Evolutionary conservation across 1,140 invertebrate genomes (phyloP), one percentile per base, ranked within the genome.

Genomic region (Sinonovacula constricta): DNA sequence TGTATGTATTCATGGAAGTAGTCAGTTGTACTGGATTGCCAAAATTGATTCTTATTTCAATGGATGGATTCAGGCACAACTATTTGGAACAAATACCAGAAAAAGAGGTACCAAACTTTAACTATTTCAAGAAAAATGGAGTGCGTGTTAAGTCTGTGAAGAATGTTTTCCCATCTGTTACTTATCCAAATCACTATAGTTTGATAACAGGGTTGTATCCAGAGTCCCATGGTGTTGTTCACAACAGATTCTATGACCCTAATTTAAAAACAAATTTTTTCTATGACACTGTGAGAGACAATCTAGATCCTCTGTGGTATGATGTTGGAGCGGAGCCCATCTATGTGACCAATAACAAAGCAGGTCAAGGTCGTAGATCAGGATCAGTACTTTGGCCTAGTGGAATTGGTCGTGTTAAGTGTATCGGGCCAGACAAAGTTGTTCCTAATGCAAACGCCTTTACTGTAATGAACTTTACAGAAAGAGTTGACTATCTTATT

Each of bases 141-240:
- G 77, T 80, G 15, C 77, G 75, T 60, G 81, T 84, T 66, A 81
- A 70, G 63, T 82, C 63, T 31, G 45, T 85, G 28, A 71, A 65
- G 34, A 83, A 94, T 80, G 91, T 93, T 39, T 95, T 94, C 89
- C 91, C 93, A 0, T 94, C 95, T 2, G 94, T 94, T 89, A 96
- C 95, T 1, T 95, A 95, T 89, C 94, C 95, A 4, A 95, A 95
- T 91, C 95, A 95, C 90, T 94, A 94, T 84, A 93, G 94, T 0
- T 94, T 96, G 54, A 94, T 93, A 0, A 96, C 95, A 45, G 80
- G 95, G 4, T 84, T 95, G 36, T 95, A 94, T 85, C 91, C 93
- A 0, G 95, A 95, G 87, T 91, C 87, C 51, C 95, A 96, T 90
- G 95, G 95, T 15, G 94, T 96, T 68, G 84, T 95, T 2, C 94